A percentile compares a stretch with the other conserved stretches of the same genome.
Conservation (phyloP, 2,113 vertebrate species). For the Pseudorectes ferrugineus region DNA sequence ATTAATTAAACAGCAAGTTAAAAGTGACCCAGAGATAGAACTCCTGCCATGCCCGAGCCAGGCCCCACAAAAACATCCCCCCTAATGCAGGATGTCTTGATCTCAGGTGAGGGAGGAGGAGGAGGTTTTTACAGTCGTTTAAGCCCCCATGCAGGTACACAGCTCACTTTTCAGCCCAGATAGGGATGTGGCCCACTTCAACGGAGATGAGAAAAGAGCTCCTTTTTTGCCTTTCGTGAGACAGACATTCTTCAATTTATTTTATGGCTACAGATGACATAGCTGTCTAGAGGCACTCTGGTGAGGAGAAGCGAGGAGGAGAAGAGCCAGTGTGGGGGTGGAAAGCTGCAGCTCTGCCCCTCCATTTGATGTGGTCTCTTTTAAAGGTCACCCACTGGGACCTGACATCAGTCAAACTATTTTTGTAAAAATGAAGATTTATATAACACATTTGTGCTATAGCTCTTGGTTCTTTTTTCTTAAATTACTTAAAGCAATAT, state of each 20-base stretch:
- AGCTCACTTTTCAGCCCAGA: neutral
- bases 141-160: neutral
- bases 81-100: neutral
- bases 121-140: neutral
- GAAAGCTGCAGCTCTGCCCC: neutral
- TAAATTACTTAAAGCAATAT: conserved; percentile 45
- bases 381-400: conserved; percentile 14
- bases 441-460: conserved; percentile 48
- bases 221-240: neutral
- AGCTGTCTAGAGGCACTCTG: neutral
- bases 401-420: neutral
- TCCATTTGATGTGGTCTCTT: conserved; percentile 21
- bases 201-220: neutral
- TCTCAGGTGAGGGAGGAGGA: neutral
- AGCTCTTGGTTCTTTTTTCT: conserved; percentile 26
- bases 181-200: rapidly evolving
- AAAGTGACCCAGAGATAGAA: neutral
- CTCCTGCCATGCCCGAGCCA: neutral
- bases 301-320: neutral
- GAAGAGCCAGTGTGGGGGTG: neutral
- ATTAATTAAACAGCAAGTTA: neutral
- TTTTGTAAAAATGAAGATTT: conserved; percentile 52
- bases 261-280: conserved; percentile 30
- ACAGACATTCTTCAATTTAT: conserved; percentile 6
- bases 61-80: neutral